Percentiles rank a stretch among this genome's conserved stretches.
Conservation (phyloP, 2,888 invertebrate species). For the Latrodectus elegans region DNA sequence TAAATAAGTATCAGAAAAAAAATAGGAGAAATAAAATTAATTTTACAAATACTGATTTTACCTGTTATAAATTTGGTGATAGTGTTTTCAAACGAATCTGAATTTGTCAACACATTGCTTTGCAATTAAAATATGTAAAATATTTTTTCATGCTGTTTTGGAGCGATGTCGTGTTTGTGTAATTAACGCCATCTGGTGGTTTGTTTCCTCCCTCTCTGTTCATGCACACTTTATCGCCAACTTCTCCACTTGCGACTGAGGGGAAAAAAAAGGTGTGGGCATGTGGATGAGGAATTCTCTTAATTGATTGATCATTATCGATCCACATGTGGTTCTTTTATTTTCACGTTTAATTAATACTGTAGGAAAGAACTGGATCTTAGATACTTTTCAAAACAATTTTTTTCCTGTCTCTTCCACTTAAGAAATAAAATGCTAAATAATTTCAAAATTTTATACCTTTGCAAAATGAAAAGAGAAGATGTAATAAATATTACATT, state of each 20-base stretch:
- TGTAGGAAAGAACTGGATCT: neutral
- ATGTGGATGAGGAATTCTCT: constrained; percentile 20
- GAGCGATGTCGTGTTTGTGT: constrained; percentile 43
- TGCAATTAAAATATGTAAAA: too few species aligned
- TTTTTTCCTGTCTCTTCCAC: neutral
- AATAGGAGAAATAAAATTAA: too few species aligned
- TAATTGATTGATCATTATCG: constrained; percentile 67
- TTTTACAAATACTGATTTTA: too few species aligned
- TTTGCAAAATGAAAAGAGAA: too few species aligned
- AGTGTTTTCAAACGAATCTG: too few species aligned
- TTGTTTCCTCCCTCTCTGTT: constrained; percentile 11
- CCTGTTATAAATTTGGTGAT: too few species aligned
- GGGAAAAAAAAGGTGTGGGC: neutral
- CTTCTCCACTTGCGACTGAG: neutral
- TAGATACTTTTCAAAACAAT: constrained; percentile 6
- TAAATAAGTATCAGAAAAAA: too few species aligned
- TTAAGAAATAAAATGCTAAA: too few species aligned
- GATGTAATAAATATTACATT: too few species aligned
- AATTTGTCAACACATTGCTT: too few species aligned
- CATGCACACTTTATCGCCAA: constrained; percentile 2
- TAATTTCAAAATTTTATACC: too few species aligned
- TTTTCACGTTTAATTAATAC: neutral
- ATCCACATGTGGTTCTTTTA: constrained; percentile 10
- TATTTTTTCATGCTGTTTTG: neutral
- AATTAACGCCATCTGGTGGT: constrained; percentile 67